These are phyloP conservation scores for Antechinus stuartii DNA, from an alignment of 2,113 vertebrate species.

Conservation along the genomic window DNA sequence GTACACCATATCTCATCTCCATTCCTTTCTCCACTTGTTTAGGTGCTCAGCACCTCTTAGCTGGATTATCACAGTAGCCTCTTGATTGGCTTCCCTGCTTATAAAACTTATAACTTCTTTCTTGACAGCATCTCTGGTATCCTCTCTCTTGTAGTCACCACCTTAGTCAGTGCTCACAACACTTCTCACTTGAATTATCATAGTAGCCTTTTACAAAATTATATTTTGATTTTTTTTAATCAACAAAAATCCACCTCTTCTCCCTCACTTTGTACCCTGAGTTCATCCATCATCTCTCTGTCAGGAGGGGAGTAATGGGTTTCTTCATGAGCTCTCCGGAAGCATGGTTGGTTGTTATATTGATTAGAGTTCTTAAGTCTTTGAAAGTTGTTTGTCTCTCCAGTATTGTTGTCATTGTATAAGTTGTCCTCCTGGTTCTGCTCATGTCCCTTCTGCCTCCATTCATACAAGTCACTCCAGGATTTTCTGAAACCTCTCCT, in stretches of 20 bases:
- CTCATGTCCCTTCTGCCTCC: not conserved
- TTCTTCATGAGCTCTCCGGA: not conserved
- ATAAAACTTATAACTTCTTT: not conserved
- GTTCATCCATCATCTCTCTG: not conserved
- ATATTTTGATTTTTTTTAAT: not conserved
- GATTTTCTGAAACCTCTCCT: not conserved
- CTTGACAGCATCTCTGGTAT: not conserved
- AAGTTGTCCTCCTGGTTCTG: not conserved
- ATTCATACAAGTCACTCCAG: not conserved
- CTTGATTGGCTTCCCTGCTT: not conserved
- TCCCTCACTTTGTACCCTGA: not conserved
- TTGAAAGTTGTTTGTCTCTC: not conserved
- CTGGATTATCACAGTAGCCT: not conserved
- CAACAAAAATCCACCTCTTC: not conserved
- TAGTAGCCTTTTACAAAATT: not conserved
- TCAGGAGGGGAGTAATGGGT: not conserved
- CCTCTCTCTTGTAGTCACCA: not conserved
- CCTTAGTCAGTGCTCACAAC: not conserved
- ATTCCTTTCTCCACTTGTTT: not conserved
- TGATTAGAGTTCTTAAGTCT: not conserved
- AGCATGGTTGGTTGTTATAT: not conserved
- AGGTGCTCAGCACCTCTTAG: not conserved
- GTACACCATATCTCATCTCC: not conserved
- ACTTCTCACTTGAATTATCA: not conserved
- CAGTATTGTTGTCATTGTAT: not conserved